A percentile compares a stretch with the other conserved stretches of the same genome.
Conservation (phyloP, 1,140 invertebrate species). For the Leptinotarsa lineolata region DNA sequence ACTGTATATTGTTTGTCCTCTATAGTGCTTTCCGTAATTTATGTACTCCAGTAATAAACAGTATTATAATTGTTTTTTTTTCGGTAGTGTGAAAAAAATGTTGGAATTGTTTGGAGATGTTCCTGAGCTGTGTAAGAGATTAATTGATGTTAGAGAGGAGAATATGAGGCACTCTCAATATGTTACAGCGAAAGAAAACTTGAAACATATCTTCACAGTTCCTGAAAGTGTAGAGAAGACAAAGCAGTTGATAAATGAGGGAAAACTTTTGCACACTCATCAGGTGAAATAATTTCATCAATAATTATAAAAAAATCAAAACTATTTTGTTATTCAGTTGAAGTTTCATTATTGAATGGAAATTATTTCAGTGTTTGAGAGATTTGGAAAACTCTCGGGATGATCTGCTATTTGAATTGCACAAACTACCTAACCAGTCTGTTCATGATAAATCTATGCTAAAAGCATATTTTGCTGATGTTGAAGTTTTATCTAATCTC, state of each 20-base stretch:
- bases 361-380: slow-evolving; percentile 72
- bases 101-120: slow-evolving; percentile 69
- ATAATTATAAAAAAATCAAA: too few relatives aligned
- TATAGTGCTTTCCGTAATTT: neutral
- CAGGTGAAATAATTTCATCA: slow-evolving; percentile 60
- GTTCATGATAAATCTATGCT: slow-evolving; percentile 87
- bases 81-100: slow-evolving; percentile 64
- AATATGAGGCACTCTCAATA: slow-evolving; percentile 94
- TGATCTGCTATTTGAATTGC: slow-evolving; percentile 92
- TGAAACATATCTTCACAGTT: slow-evolving; percentile 98
- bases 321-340: too few relatives aligned
- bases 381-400: slow-evolving; percentile 96
- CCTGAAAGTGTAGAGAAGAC: slow-evolving; percentile 95
- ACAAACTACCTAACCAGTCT: slow-evolving; percentile 90
- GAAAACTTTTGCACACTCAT: slow-evolving; percentile 93
- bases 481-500: slow-evolving; percentile 87
- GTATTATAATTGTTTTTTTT: neutral
- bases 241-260: slow-evolving; percentile 91
- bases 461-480: slow-evolving; percentile 95
- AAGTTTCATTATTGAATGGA: neutral
- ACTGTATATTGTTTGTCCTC: too few relatives aligned
- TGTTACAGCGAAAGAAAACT: slow-evolving; percentile 95
- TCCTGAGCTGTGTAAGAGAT: slow-evolving; percentile 72
- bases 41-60: neutral
- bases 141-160: slow-evolving; percentile 88